Evolutionary conservation across 2,797 vertebrate species (phyloP).

Genomic region (Tolypeutes matacus): DNA sequence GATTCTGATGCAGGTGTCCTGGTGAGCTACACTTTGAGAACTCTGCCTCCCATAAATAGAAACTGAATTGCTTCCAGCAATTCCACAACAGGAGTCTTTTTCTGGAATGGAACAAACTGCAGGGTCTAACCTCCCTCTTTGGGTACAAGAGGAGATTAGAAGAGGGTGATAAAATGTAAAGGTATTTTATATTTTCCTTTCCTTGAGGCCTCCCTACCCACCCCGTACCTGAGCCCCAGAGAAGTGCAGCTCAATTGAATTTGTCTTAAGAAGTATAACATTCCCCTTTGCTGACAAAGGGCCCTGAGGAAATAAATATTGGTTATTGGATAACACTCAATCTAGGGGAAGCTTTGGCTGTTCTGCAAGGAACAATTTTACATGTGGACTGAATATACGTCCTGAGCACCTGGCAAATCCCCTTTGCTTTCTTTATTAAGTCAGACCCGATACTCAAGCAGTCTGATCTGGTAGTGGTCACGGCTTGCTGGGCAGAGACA

Average conservation of each 20-base stretch:
- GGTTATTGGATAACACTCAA: not conserved
- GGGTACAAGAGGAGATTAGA: not conserved
- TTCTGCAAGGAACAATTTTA: not conserved
- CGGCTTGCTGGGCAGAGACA: conserved; percentile 22
- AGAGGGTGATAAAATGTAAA: not conserved
- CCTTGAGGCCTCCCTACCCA: not conserved
- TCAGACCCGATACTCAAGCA: not conserved
- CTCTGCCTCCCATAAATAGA: not conserved
- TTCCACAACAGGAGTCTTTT: not conserved
- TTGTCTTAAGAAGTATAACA: not conserved
- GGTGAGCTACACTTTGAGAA: not conserved
- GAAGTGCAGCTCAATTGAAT: not conserved
- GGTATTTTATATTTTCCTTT: not conserved
- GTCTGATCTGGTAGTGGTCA: not conserved
- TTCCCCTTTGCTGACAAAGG: not conserved
- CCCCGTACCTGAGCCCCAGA: not conserved
- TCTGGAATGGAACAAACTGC: not conserved
- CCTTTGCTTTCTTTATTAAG: not conserved
- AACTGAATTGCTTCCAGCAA: not conserved
- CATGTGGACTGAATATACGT: not conserved
- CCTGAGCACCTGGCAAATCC: not conserved
- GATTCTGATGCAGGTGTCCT: not conserved
- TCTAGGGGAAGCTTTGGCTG: not conserved
- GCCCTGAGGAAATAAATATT: not conserved
- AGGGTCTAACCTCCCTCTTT: not conserved